Base-by-base conservation (phyloP, 2,797 vertebrate species). In the Steatocranus sp. region DNA sequence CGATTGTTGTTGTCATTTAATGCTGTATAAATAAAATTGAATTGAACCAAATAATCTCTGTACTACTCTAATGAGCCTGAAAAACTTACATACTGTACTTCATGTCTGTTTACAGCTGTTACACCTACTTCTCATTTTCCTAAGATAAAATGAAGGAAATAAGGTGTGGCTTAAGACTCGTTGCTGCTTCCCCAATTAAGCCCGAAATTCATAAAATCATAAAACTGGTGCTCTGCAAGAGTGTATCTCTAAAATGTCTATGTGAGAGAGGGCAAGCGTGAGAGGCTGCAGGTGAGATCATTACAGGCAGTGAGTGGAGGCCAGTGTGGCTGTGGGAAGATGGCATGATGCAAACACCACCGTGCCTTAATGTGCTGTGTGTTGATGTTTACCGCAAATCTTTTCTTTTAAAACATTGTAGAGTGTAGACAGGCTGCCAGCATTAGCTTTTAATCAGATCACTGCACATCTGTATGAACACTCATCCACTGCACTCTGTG, bases 401-500 rank as follows among this genome's bases (percentile, higher is more conserved):
- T 8, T 48, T 46, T 70, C 14, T 25, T 53, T 17, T 25, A 6
- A 25, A 4, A 0, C 20, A 0, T 6, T 7, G 34, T 43, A 0
- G 66, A 1, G 66, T 48, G 43, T 2, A 30, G 10, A 18, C 25
- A 4, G 68, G 27, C 7, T 18, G 6, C 23, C 15, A 54, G 23
- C 14, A 41, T 20, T 2, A 70, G 66, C 41, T 5, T 12, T 12
- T 3, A 46, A n/a, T 27, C 12, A 23, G 53, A 49, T 82, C 49
- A 61, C 32, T 8, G 20, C 83, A 75, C 46, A 51, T 89, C 75
- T 79, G 82, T 68, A 58, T 84, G 58, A 89, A 82, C 81, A 61
- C 78, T 75, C 73, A 91, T 86, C 78, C 86, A 93, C 87, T 91
- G 53, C 95, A 85, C 77, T 95, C 74, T 92, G 89, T 93, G 74